A percentile compares a stretch with the other conserved stretches of the same genome.
phyloP scores from a whole-genome alignment of 2,113 vertebrate genomes.

The Pelvicachromis taeniatus region DNA sequence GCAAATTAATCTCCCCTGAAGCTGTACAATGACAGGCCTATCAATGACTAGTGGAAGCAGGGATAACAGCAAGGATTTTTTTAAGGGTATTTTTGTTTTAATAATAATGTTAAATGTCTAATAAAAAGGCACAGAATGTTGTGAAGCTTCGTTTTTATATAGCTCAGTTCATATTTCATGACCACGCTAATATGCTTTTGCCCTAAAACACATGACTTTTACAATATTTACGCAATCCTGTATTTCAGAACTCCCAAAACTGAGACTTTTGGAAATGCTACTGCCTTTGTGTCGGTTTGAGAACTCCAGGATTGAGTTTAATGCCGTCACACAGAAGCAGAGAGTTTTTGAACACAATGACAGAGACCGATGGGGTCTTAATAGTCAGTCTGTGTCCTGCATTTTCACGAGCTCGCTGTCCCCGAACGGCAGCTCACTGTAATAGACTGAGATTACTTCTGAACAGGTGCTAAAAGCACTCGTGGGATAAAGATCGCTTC shows the following conservation, averaged over 20 bases:
- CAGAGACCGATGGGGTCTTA: background rate
- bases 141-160: background rate
- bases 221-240: background rate
- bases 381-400: background rate
- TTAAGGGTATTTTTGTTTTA: background rate
- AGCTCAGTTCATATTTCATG: background rate
- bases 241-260: background rate
- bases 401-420: background rate
- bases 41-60: background rate
- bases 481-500: background rate
- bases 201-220: background rate
- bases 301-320: background rate
- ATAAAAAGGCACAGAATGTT: background rate
- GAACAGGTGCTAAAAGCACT: background rate
- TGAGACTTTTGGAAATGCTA: background rate
- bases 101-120: background rate
- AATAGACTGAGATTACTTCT: background rate
- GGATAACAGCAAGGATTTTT: background rate
- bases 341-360: background rate
- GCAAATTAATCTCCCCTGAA: slow-evolving; percentile 50
- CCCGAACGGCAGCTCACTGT: background rate
- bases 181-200: background rate
- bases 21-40: background rate
- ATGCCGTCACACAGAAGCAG: background rate
- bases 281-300: background rate